Conservation (phyloP, 2,797 vertebrate species). For the Argya squamiceps region DNA sequence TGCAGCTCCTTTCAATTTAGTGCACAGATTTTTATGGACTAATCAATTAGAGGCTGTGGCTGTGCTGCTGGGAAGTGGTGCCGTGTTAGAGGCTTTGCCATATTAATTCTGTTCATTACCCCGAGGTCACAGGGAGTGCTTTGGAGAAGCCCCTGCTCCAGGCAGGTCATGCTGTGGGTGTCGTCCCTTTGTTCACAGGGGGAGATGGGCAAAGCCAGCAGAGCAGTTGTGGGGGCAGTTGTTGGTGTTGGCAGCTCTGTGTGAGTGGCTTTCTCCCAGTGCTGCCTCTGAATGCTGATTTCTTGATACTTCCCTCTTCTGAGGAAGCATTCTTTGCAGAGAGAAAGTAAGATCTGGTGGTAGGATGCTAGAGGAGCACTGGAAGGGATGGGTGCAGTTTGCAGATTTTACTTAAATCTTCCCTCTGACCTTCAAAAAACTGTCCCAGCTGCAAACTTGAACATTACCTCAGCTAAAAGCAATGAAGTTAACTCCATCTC, state of each 20-base stretch:
- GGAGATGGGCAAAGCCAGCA: background rate
- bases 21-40: constrained; percentile 84
- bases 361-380: background rate
- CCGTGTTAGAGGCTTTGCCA: constrained; percentile 78
- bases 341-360: background rate
- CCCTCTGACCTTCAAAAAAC: background rate
- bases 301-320: background rate
- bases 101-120: constrained; percentile 84
- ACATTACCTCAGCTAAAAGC: background rate
- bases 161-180: constrained; percentile 68
- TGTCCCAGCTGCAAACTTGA: background rate
- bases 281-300: background rate
- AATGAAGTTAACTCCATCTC: background rate
- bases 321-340: accelerated
- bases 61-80: constrained; percentile 81
- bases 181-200: constrained; percentile 32
- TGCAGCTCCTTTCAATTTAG: constrained; percentile 85
- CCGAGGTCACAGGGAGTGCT: constrained; percentile 80
- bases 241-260: background rate
- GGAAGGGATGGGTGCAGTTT: background rate
- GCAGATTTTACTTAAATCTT: background rate
- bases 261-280: background rate
- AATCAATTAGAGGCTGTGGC: constrained; percentile 85
- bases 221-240: background rate
- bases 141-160: constrained; percentile 58